Percentiles rank a stretch among this genome's conserved stretches.
Evolutionary conservation across 2,113 vertebrate genomes (phyloP).

Genomic region (Eudyptes chrysolophus): DNA sequence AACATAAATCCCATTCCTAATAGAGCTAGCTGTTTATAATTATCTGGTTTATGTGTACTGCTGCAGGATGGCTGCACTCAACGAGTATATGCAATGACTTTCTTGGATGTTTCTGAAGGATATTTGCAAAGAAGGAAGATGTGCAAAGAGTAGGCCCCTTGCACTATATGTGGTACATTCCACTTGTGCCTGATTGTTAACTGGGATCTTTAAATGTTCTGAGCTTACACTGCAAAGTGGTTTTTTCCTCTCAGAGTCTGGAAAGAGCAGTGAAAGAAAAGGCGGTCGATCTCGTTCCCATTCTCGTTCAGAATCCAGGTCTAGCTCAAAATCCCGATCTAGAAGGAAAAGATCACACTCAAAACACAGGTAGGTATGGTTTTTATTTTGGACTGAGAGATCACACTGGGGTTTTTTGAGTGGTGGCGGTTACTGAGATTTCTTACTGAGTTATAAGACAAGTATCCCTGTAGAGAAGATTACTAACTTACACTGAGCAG

Average conservation of each 20-base stretch:
- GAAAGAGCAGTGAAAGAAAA: conserved; percentile 80
- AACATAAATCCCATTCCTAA: conserved; percentile 66
- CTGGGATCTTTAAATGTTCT: conserved; percentile 83
- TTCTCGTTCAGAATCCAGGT: conserved; percentile 83
- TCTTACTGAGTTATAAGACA: background rate
- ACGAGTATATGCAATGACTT: conserved; percentile 84
- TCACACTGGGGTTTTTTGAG: background rate
- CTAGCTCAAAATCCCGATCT: conserved; percentile 81
- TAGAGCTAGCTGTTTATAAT: conserved; percentile 81
- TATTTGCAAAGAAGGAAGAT: conserved; percentile 84
- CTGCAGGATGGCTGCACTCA: conserved; percentile 84
- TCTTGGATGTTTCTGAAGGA: conserved; percentile 85
- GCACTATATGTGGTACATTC: conserved; percentile 80
- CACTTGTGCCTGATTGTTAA: conserved; percentile 82
- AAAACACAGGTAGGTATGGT: conserved; percentile 82
- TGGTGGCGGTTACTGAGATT: background rate
- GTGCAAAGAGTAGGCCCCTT: conserved; percentile 81
- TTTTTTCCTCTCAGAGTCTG: conserved; percentile 80
- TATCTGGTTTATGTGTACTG: conserved; percentile 85
- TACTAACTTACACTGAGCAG: background rate
- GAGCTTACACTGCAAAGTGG: conserved; percentile 84
- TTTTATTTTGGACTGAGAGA: background rate
- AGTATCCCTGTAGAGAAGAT: background rate
- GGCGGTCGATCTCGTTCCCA: conserved; percentile 81
- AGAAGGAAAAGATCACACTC: conserved; percentile 88